Base-by-base conservation (phyloP, 2,888 invertebrate genomes). In the Polymixis lichenea region DNA sequence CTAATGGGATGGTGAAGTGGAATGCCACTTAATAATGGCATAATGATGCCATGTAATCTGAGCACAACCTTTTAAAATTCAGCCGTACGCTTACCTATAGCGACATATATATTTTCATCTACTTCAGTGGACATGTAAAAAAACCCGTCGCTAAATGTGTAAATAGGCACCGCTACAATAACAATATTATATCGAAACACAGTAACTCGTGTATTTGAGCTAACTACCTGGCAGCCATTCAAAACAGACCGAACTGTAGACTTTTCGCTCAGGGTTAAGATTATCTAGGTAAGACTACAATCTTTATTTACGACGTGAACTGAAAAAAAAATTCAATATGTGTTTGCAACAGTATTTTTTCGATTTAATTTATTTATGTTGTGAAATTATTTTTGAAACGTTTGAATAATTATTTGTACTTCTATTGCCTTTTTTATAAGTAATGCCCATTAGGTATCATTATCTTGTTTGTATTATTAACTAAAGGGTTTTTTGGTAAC, bases 221-320 rank as follows among this genome's bases (percentile, higher is more conserved):
- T 81, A 85, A 81, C 85, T 82, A 85, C 68, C 82, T 82, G 82
- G 82, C 82, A 82, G 28, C 56, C 58, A 68, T 82, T 82, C 82
- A 82, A 82, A n/a, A 62, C 61, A 64, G 49, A n/a, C 85, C 28
- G 74, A 80, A 43, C 69, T 43, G 61, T 73, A 61, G 25, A 32
- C 32, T 67, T 56, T 61, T 19, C 15, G 71, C 38, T 65, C 85
- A 85, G 85, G 82, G 85, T 67, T 83, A 78, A 56, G n/a, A 25
- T 66, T 55, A 72, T 73, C 64, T 84, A 80, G 81, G 81, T 70
- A 85, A 69, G 17, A 61, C 73, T 72, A 43, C 55, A n/a, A 69
- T 69, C 71, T 80, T 72, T 84, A 84, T 80, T 80, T 79, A 73
- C 53, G 85, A 80, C 15, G 22, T 43, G 38, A 53, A 49, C 53